These are phyloP conservation scores for Cichladusa arquata DNA, from an alignment of 2,113 vertebrate species.

Conservation along the genomic window DNA sequence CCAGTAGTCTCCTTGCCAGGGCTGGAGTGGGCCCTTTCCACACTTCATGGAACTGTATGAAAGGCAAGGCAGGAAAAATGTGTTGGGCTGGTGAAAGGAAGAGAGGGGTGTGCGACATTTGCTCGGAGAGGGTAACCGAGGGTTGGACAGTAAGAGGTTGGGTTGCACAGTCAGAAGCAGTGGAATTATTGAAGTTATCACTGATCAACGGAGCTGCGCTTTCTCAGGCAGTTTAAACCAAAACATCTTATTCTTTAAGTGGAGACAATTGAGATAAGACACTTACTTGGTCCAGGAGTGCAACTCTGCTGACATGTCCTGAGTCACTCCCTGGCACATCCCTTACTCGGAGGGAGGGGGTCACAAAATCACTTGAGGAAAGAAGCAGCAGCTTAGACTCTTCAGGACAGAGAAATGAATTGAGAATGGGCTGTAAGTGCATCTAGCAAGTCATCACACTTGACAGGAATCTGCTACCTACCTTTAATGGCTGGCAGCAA, in stretches of 20 bases:
- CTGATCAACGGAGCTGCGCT: background rate
- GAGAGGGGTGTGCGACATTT: background rate
- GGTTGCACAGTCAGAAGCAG: background rate
- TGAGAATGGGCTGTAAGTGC: background rate
- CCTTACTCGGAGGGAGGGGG: background rate
- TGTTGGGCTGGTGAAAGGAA: background rate
- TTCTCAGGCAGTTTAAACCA: background rate
- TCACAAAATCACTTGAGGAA: background rate
- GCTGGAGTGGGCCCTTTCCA: background rate
- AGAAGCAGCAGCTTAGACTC: background rate
- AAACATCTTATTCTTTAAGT: background rate
- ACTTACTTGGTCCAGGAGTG: background rate
- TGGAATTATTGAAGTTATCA: background rate
- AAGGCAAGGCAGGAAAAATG: background rate
- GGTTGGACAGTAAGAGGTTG: background rate
- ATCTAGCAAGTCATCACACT: background rate
- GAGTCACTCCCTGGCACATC: fast-evolving
- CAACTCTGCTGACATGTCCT: background rate
- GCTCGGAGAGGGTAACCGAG: background rate
- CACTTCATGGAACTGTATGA: background rate
- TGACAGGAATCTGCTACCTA: background rate
- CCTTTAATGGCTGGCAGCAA: background rate
- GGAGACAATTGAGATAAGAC: background rate
- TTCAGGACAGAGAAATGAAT: background rate
- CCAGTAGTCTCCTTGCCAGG: background rate